A percentile compares a stretch with the other conserved stretches of the same genome.
phyloP scores from a whole-genome alignment of 2,888 invertebrate genomes.

The Philopedon plagiatum region DNA sequence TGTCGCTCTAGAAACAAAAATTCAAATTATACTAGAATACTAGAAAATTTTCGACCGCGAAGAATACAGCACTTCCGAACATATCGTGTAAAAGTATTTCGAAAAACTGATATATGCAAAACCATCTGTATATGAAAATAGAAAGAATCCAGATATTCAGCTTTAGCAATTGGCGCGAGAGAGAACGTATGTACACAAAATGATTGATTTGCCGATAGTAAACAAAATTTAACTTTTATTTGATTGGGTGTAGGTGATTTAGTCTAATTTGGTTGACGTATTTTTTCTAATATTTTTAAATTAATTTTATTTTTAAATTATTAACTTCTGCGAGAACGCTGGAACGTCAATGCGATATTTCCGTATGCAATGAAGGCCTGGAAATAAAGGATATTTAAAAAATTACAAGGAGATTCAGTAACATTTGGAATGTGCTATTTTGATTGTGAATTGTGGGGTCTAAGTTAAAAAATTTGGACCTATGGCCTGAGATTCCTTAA shows the following conservation, averaged over 20 bases:
- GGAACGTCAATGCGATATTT: too few relatives aligned
- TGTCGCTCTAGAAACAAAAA: too few relatives aligned
- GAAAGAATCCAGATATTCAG: background rate
- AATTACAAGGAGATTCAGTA: too few relatives aligned
- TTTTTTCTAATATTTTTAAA: background rate
- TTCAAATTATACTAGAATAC: too few relatives aligned
- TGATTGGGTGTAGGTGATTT: background rate
- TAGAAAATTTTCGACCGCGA: background rate
- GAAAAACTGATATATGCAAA: background rate
- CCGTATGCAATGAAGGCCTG: too few relatives aligned
- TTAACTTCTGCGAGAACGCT: too few relatives aligned
- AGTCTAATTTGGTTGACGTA: too few relatives aligned
- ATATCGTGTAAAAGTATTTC: background rate
- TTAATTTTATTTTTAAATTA: background rate
- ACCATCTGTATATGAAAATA: background rate
- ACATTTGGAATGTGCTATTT: too few relatives aligned
- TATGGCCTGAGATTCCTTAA: too few relatives aligned
- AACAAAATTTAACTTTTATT: constrained; percentile 2
- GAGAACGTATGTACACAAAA: background rate
- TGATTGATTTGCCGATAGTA: constrained; percentile 1
- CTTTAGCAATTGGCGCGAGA: background rate
- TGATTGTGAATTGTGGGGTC: too few relatives aligned
- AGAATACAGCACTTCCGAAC: background rate
- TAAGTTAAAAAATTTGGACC: too few relatives aligned
- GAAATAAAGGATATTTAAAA: too few relatives aligned